Conservation (phyloP, 2,888 invertebrate genomes). For the Lepidonotus clava region DNA sequence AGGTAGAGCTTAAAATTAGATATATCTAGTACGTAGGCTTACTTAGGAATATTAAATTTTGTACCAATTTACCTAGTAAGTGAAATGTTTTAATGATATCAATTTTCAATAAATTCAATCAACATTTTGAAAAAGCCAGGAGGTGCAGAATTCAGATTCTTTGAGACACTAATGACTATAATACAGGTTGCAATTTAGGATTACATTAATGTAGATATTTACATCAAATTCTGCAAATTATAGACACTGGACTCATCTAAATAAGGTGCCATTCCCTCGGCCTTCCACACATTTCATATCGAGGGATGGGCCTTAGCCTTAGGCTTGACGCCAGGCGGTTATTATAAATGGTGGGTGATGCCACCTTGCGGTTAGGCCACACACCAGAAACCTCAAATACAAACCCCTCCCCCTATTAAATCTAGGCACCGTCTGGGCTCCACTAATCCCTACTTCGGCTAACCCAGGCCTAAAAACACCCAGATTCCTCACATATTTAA, state of each 20-base stretch:
- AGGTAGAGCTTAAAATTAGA: too few species aligned
- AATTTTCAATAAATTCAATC: too few species aligned
- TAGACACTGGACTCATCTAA: neutral
- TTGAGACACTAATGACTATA: neutral
- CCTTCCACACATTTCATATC: neutral
- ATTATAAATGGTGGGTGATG: neutral
- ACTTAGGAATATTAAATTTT: too few species aligned
- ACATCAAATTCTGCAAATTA: neutral
- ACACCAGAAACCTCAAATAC: constrained; percentile 8
- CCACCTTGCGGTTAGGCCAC: constrained; percentile 20
- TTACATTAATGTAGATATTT: neutral
- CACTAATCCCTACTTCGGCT: neutral
- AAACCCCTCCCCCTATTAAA: constrained; percentile 20
- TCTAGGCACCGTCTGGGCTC: constrained; percentile 26
- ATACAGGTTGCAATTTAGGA: neutral
- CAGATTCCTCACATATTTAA: too few species aligned
- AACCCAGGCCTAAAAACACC: neutral
- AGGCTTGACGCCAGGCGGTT: neutral
- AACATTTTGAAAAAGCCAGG: too few species aligned
- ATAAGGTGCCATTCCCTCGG: neutral
- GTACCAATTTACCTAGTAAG: too few species aligned
- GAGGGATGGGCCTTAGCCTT: neutral
- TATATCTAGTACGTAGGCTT: too few species aligned
- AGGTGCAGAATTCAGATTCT: too few species aligned
- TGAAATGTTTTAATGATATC: too few species aligned